Evolutionary conservation across 1,140 invertebrate genomes (phyloP), one percentile per base, ranked within the genome.

Genomic region (Rhynchophorus ferrugineus): DNA sequence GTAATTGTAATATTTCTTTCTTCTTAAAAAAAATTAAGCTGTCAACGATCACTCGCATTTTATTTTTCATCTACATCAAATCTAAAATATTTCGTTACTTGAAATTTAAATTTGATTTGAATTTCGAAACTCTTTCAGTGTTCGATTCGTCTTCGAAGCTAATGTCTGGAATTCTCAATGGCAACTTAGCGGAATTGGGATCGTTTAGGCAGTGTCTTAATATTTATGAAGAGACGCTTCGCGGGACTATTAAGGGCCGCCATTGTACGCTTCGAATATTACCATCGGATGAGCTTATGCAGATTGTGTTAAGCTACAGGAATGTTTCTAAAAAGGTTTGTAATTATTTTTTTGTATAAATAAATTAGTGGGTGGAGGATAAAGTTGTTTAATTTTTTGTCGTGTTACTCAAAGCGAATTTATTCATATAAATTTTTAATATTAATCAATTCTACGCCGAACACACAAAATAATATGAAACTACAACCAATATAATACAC

Each of bases 141-240:
- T 62, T 65, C 36, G 63, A 66, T 41, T 54, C 57, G 3, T 59
- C 60, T 1, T 59, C 54, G 3, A 61, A 61, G 41, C 41, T 64
- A 18, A 56, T 59, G 51, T 41, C 58, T 5, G 60, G 60, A 24
- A 60, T 62, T 13, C 43, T 60, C 2, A 19, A 17, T 20, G 60
- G 60, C 3, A 62, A 60, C 46, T 35, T 62, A n/a, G 49, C 51
- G 16, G 58, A 60, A 14, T 51, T 58, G 38, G 60, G 62, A 2
- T 43, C 49, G 3, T 64, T 57, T 54, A 50, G 54, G 18, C 54
- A 64, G 47, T 64, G 60, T 35, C 41, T 64, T 3, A 49, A 58
- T 34, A 58, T 61, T 36, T 48, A 58, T 45, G 44, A 54, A 13
- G 33, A 56, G 3, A 56, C 54, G 2, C 21, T 42, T 22, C 55